Base-by-base conservation (phyloP, 1,140 invertebrate genomes). In the Drosophila saltans region DNA sequence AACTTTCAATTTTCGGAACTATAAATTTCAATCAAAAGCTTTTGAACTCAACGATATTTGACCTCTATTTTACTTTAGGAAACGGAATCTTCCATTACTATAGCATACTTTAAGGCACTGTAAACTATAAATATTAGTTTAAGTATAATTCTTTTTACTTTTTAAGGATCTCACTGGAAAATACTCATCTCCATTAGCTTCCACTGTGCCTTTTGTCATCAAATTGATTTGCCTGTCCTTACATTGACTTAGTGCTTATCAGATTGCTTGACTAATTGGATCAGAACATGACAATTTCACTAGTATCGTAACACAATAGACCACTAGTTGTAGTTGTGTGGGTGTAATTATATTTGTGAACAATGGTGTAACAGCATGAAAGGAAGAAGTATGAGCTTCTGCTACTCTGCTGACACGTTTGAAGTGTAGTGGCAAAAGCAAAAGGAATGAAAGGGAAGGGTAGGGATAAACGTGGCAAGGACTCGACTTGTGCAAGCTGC, bases 301-400 rank as follows among this genome's bases (percentile, higher is more conserved):
- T 52, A 52, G 33, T 5, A 36, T 36, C 33, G 33, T 36, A 36
- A 36, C 33, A 36, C 33, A 36, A 36, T 36, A 36, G 33, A 36
- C 33, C 33, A 36, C 33, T 7, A 36, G 33, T 36, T 6, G 6
- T 36, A 36, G 33, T 36, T 7, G 33, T 64, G 61, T 68, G 69
- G 60, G 67, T 70, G 82, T 85, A 84, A 84, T 85, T 84, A 81
- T 81, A 84, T 84, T 84, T 85, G 74, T 68, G 70, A 60, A 55
- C 81, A 57, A 52, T 73, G 78, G 66, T 69, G 67, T 85, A 36
- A 36, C 33, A 36, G 2, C 6, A 16, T 16, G 3, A 7, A 6
- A 36, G 33, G 21, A 2, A 52, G 66, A 7, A 39, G 26, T 48
- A 76, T 69, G 72, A 56, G 70, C 61, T 63, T 72, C 56, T 80